Evolutionary conservation across 2,797 vertebrate species (phyloP).

Genomic region (Furcifer pardalis): DNA sequence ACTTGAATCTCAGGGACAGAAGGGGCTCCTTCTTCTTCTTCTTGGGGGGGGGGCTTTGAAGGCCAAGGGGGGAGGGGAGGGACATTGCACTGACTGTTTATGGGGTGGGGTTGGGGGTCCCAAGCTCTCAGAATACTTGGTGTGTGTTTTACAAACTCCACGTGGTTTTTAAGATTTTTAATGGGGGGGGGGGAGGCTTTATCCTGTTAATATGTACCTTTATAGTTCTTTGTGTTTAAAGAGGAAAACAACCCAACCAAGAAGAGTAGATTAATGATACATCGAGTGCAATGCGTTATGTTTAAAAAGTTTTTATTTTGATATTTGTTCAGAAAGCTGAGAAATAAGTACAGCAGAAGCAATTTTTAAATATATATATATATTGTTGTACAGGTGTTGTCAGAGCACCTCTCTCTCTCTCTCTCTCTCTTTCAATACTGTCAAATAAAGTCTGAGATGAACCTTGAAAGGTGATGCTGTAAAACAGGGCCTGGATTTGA

Average conservation of each 20-base stretch:
- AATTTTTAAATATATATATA: constrained; percentile 71
- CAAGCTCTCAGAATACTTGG: constrained; percentile 81
- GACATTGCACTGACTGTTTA: constrained; percentile 83
- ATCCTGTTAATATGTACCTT: constrained; percentile 81
- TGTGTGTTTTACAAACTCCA: constrained; percentile 83
- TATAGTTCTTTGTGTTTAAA: constrained; percentile 80
- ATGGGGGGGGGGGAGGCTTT: constrained; percentile 83
- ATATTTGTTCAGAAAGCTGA: constrained; percentile 90
- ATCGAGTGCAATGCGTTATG: constrained; percentile 90
- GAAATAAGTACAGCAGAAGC: constrained; percentile 77
- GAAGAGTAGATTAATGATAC: constrained; percentile 87
- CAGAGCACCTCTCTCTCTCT: constrained; percentile 86
- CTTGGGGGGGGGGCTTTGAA: constrained; percentile 72
- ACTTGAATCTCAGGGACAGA: constrained; percentile 88
- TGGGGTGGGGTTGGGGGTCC: constrained; percentile 73
- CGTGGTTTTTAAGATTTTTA: constrained; percentile 78
- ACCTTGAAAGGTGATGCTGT: constrained; percentile 63
- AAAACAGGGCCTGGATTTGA: constrained; percentile 55
- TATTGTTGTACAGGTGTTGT: constrained; percentile 72
- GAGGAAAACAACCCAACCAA: not conserved
- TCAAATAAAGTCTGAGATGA: constrained; percentile 72
- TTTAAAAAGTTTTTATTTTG: constrained; percentile 91
- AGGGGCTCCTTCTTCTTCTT: constrained; percentile 76
- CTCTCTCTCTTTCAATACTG: too few species aligned
- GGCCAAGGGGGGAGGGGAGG: constrained; percentile 86